Evolutionary conservation across 1,140 invertebrate genomes (phyloP), one percentile per base, ranked within the genome.

Genomic region (Lineus longissimus): DNA sequence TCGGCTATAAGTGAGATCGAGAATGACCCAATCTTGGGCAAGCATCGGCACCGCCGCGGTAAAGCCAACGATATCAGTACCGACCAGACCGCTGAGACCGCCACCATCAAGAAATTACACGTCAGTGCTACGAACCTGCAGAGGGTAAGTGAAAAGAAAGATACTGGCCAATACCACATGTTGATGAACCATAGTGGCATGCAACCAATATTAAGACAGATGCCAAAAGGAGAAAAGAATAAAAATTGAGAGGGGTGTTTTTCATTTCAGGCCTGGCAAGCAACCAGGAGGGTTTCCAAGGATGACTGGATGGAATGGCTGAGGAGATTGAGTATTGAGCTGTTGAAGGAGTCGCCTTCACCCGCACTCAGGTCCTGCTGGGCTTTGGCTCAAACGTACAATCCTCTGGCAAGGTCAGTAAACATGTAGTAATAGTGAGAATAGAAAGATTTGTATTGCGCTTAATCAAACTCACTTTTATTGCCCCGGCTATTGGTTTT

Each of bases 301-400:
- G 97, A 99, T 70, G 97, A 99, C 80, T 99, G 97, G 97, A 83
- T 97, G 7, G 95, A 98, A 82, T 99, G 96, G 97, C 78, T 98
- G 9, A 85, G 91, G 55, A 86, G 92, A 29, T 84, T 99, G 30
- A 94, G 92, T 59, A 93, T 96, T 67, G 94, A 94, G 62, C 84
- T 99, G 13, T 84, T 99, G 1, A 97, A 97, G 75, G 93, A 97
- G 76, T 97, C 95, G 0, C 94, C 95, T 4, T 96, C 94, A 19
- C 92, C 94, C 19, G 93, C 95, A 0, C 82, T 99, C 6, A 86
- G 90, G 73, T 85, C 95, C 0, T 98, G 95, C 76, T 89, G 91
- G 78, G 89, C 91, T 23, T 82, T 99, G 13, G 95, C 95, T 1
- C 93, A 97, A 78, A 91, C 92, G 7, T 96, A 98, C 81, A 91